phyloP scores from a whole-genome alignment of 1,140 invertebrate species.

The Trissolcus basalis region DNA sequence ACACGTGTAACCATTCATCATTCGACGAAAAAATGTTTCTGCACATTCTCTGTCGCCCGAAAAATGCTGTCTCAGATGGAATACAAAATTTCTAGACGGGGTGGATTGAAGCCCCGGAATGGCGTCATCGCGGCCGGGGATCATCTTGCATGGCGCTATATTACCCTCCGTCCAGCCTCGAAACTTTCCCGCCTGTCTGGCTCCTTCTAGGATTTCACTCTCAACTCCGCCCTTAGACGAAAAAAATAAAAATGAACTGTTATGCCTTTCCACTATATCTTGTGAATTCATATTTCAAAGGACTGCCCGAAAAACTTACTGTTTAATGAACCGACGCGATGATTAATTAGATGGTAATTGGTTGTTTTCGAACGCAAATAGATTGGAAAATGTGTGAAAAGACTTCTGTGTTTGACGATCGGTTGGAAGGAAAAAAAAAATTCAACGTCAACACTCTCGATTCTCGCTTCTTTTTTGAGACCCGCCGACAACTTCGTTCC shows the following conservation, averaged over 20 bases:
- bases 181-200: constrained; percentile 50
- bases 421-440: too few species aligned
- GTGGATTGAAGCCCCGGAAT: constrained; percentile 66
- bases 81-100: constrained; percentile 25
- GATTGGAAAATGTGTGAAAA: constrained; percentile 9
- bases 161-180: constrained; percentile 41
- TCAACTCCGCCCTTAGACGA: constrained; percentile 52
- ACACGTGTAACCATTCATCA: constrained; percentile 51
- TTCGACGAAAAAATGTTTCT: constrained; percentile 3
- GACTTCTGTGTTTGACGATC: constrained; percentile 8
- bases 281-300: constrained; percentile 41
- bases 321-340: constrained; percentile 12
- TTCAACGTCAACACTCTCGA: constrained; percentile 28
- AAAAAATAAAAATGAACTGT: constrained; percentile 26
- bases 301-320: constrained; percentile 3
- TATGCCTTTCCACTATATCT: constrained; percentile 12
- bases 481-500: constrained; percentile 27
- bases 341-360: constrained; percentile 35
- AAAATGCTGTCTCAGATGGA: background rate
- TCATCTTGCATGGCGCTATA: constrained; percentile 67
- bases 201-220: constrained; percentile 63
- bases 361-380: constrained; percentile 10
- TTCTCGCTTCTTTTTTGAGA: constrained; percentile 23
- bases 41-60: too few species aligned
- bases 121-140: constrained; percentile 72